Base-by-base conservation (phyloP, 2,797 vertebrate genomes). In the Danio tinwini region DNA sequence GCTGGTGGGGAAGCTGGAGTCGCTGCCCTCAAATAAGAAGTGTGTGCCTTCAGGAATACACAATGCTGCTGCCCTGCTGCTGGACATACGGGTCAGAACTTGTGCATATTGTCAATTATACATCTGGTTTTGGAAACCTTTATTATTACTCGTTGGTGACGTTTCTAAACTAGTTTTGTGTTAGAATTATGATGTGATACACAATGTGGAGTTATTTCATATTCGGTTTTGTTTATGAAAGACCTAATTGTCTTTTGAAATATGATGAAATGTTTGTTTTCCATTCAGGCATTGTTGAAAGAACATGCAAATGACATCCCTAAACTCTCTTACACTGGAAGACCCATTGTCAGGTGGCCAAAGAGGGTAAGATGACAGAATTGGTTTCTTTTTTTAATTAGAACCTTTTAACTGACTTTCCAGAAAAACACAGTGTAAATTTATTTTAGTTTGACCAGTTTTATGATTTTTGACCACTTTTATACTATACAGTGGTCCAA, bases 21-120 rank as follows among this genome's bases (percentile, higher is more conserved):
- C 96, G 0, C 92, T 99, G 65, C 97, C 97, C 0, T 92, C 96
- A 69, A 95, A 96, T 89, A 99, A 98, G 93, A 98, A 96, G 84
- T 98, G 96, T 42, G 95, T 99, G 64, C 98, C 98, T n/a, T 94
- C 95, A 0, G 98, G 98, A 50, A 98, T 99, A 12, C 96, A 98
- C 87, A 97, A 99, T 0, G 95, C 96, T 61, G 94, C 96, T 0
- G 96, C 96, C 1, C 95, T 99, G 78, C 94, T 98, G 1, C 92
- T 94, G 8, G 96, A 98, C 0, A 93, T 98, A 80, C 95, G 95
- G 96, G 98, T 98, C 89, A 13, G 68, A 21, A 53, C 21, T 69
- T 1, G 0, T 14, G 3, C n/a, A 42, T 17, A 37, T 47, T 56
- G 6, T 45, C 14, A 45, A 59, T 71, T 77, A n/a, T 14, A 37